Evolutionary conservation across 2,888 invertebrate genomes (phyloP).

Genomic region (Adineta ricciae): DNA sequence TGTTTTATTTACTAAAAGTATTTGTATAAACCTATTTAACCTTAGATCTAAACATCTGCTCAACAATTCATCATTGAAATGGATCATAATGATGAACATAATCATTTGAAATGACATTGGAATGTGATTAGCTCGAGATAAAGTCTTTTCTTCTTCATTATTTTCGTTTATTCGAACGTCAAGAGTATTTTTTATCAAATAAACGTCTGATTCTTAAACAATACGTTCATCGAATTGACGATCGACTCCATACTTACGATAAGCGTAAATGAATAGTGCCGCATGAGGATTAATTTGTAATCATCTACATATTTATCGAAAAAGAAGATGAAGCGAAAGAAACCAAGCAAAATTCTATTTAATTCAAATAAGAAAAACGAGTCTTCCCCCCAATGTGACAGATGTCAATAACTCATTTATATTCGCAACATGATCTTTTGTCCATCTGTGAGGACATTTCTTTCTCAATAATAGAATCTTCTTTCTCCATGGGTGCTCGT

Average conservation of each 20-base stretch:
- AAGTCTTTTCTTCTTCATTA: background rate
- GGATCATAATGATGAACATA: background rate
- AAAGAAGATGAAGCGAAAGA: background rate
- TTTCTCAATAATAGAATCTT: background rate
- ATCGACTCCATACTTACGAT: conserved; percentile 28
- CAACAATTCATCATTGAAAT: background rate
- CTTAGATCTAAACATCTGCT: background rate
- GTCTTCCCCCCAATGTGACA: background rate
- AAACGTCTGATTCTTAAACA: background rate
- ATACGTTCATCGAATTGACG: background rate
- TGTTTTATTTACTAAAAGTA: background rate
- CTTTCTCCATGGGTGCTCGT: background rate
- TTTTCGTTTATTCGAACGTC: background rate
- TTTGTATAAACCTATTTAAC: background rate
- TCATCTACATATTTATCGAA: background rate
- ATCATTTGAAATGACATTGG: conserved; percentile 18
- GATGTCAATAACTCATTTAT: conserved; percentile 5
- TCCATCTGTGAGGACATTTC: background rate
- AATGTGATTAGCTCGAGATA: background rate
- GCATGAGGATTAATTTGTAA: background rate
- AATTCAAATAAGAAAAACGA: background rate
- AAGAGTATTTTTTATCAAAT: background rate
- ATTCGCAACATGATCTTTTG: background rate
- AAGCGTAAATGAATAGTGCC: conserved; percentile 24
- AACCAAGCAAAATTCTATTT: background rate